Percentiles rank a stretch among this genome's conserved stretches.
Conservation (phyloP, 2,113 vertebrate genomes). For the Toxotes chatareus region DNA sequence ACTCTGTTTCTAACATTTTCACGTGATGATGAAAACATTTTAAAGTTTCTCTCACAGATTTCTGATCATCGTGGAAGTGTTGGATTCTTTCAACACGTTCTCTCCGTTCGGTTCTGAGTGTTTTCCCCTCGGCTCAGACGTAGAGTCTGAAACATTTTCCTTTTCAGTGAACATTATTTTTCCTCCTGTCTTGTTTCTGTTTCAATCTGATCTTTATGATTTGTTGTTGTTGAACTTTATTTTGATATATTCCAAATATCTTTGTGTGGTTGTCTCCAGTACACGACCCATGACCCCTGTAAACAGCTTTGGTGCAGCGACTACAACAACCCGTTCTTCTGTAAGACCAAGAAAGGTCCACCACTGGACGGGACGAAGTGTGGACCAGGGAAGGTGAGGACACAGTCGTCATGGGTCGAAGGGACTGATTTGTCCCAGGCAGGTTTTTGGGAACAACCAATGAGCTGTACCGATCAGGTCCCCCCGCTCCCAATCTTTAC, state of each 20-base stretch:
- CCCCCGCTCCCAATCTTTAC: background rate
- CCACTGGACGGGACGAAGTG: conserved; percentile 97
- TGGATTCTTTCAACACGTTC: background rate
- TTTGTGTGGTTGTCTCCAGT: conserved; percentile 84
- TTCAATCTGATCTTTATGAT: background rate
- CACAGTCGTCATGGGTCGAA: background rate
- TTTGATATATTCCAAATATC: background rate
- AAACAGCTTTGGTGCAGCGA: conserved; percentile 98
- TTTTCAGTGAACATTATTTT: too few species aligned
- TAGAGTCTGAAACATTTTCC: too few species aligned
- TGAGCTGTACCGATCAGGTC: too few species aligned
- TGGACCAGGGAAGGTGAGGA: conserved; percentile 90
- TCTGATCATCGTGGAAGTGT: background rate
- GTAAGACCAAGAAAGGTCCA: conserved; percentile 97
- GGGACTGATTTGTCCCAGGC: background rate
- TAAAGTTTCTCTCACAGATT: background rate
- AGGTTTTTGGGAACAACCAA: too few species aligned
- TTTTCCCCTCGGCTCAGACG: background rate
- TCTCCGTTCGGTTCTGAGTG: background rate
- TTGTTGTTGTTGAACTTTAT: background rate
- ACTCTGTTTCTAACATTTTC: conserved; percentile 7
- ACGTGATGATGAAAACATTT: background rate
- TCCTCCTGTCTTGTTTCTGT: background rate
- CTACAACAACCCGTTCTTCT: conserved; percentile 95
- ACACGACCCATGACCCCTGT: conserved; percentile 92